Evolutionary conservation across 35 echinoderm and acorn worm genomes (phyloP).

Genomic region (Stichopus chloronotus): DNA sequence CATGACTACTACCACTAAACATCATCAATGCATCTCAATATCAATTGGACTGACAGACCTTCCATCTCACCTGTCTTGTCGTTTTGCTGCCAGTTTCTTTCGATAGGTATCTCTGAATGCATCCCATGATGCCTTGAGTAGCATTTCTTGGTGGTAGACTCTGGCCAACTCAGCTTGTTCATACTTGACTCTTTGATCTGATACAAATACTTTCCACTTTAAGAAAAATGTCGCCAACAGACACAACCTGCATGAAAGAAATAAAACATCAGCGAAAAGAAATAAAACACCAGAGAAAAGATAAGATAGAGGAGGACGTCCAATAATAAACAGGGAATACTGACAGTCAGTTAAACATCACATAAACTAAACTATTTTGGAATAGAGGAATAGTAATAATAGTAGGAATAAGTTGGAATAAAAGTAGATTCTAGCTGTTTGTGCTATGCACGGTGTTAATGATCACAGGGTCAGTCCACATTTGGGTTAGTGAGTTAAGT

Average conservation of each 20-base stretch:
- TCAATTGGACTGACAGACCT: not conserved
- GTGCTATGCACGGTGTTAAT: too few species aligned
- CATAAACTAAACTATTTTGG: too few species aligned
- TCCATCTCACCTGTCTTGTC: slow-evolving; percentile 10
- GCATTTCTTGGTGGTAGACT: slow-evolving; percentile 8
- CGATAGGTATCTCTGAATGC: slow-evolving; percentile 2
- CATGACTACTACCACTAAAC: too few species aligned
- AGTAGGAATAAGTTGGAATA: too few species aligned
- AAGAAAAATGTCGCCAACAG: slow-evolving; percentile 6
- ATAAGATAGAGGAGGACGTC: not conserved
- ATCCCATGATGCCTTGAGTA: slow-evolving; percentile 34
- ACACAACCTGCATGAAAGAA: slow-evolving; percentile 23
- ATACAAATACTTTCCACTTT: slow-evolving; percentile 38
- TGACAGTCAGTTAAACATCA: not conserved
- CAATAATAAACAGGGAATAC: not conserved
- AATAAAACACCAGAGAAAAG: not conserved
- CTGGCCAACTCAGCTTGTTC: slow-evolving; percentile 16
- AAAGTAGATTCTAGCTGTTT: too few species aligned
- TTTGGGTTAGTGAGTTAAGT: too few species aligned
- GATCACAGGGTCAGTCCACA: too few species aligned
- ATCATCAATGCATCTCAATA: too few species aligned
- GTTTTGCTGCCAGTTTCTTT: slow-evolving; percentile 1
- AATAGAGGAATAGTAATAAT: too few species aligned
- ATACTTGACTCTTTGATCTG: slow-evolving; percentile 10
- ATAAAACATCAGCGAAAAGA: not conserved